These are phyloP conservation scores for Oscarella lobularis DNA, from an alignment of 37 sponge, comb jelly and placozoan genomes.

Conservation along the genomic window DNA sequence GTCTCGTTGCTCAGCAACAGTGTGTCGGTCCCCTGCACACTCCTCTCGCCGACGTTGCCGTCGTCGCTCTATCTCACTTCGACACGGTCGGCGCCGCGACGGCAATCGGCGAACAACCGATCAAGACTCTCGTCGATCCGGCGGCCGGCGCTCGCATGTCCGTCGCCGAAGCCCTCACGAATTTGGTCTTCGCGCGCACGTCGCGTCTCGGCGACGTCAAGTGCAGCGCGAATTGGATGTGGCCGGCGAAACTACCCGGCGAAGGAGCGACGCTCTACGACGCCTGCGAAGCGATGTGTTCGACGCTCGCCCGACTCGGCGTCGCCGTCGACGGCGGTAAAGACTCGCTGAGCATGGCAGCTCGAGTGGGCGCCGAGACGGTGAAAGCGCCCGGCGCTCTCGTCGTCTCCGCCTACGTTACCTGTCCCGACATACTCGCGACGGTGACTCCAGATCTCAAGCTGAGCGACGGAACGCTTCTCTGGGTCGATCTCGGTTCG, in stretches of 20 bases:
- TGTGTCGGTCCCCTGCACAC: conserved; percentile 16
- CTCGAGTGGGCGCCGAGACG: not conserved
- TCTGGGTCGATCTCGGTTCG: not conserved
- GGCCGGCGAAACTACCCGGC: conserved; percentile 18
- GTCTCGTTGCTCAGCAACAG: conserved; percentile 17
- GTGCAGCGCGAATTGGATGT: conserved; percentile 22
- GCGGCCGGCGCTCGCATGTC: conserved; percentile 12
- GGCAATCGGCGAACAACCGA: conserved; percentile 10
- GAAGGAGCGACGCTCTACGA: conserved; percentile 11
- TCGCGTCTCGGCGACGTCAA: not conserved
- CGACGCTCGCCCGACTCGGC: not conserved
- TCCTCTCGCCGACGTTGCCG: conserved; percentile 12
- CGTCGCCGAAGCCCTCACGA: conserved; percentile 15
- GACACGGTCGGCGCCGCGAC: conserved; percentile 7
- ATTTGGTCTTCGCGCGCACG: conserved; percentile 4
- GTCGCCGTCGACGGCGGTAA: conserved; percentile 15
- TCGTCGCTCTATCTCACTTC: conserved; percentile 17
- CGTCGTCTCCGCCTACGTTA: conserved; percentile 9
- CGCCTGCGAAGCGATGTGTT: conserved; percentile 11
- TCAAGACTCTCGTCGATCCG: conserved; percentile 10
- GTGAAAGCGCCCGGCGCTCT: conserved; percentile 11
- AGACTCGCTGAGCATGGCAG: conserved; percentile 19
- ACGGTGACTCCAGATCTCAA: conserved; percentile 14
- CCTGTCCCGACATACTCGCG: conserved; percentile 10
- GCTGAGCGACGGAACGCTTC: not conserved